Evolutionary conservation across 53 echinoderm and acorn worm species (phyloP), one percentile per base, ranked within the genome.

Genomic region (Holothuria leucospilota): DNA sequence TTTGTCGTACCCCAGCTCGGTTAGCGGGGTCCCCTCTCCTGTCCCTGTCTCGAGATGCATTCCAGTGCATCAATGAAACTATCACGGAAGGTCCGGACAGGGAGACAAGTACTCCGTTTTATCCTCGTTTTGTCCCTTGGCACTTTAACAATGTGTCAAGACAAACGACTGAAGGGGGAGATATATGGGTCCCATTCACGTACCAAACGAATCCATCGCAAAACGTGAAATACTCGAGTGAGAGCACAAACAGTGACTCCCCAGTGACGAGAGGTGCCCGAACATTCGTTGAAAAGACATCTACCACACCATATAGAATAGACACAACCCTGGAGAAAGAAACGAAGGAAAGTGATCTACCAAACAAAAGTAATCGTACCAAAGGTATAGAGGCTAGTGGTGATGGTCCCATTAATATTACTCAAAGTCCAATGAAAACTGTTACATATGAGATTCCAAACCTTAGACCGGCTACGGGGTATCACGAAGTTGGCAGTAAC

Each of bases 31-130:
- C 16, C 5, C 84, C 84, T 13, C 39, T 83, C 13, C 49, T 66
- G 14, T 20, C 21, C 8, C 63, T 83, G 11, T 24, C 66, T 9
- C 65, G 84, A 46, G 84, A 83, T 67, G 84, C 84, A 2, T 83
- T 83, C 20, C 84, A 66, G 26, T 83, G 84, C 20, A 83, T 83
- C 46, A 83, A 66, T 29, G 84, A 67, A n/a, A 83, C 84, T 16
- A 63, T 83, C 18, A 65, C 84, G 0, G 65, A 83, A 67, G 49
- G 65, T 26, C 84, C 84, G 29, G 80, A 80, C 61, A 59, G 80
- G 29, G 80, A 30, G 59, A 80, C 80, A 0, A 56, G 10, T 24
- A 80, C 80, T 20, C 30, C 80, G n/a, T 59, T 80, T 34, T 80
- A 60, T 61, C 28, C 29, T 4, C 80, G 80, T 20, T 60, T 80